Base-by-base conservation (phyloP, 92 coral and sea anemone genomes). In the Epizoanthus rinbou region DNA sequence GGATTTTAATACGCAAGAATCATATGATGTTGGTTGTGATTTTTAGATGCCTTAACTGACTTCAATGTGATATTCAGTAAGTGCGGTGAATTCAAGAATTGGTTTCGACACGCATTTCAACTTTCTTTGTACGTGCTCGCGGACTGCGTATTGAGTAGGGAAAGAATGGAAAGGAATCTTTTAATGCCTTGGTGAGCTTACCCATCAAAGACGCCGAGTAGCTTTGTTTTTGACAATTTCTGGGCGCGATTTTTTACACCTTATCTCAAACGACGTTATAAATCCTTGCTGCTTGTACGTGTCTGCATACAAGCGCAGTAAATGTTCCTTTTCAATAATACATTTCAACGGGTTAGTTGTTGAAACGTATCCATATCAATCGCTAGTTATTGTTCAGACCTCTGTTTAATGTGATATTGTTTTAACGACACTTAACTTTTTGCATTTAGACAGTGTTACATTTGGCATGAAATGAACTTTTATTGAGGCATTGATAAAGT, bases 241-340 rank as follows among this genome's bases (percentile, higher is more conserved):
- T 76, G 47, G 82, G 82, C 82, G 70, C 82, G 69, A 76, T 54
- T 35, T 59, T 78, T 63, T 78, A 62, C 82, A 78, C 82, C 82
- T 78, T 43, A 41, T 60, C 82, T 78, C 82, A 35, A 76, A 76
- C 43, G 71, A 78, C 39, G 47, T 78, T 78, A 14, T 69, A 62
- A 78, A 78, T 11, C 65, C 35, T 47, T 43, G 58, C 70, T 57
- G 71, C 82, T 11, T 8, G 3, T 25, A 4, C 59, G 71, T 11
- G 18, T 31, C 31, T 31, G 25, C 63, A 22, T 63, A 52, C 47
- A 37, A 39, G 82, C 25, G n/a, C 82, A 78, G 22, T 25, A 63
- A 41, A 43, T 21, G 16, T 43, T 45, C 18, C 18, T 39, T 59
- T 59, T 22, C 56, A 78, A 57, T 19, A 62, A 78, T 69, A 21